Base-by-base conservation (phyloP, 2,113 vertebrate species). In the Perognathus longimembris region DNA sequence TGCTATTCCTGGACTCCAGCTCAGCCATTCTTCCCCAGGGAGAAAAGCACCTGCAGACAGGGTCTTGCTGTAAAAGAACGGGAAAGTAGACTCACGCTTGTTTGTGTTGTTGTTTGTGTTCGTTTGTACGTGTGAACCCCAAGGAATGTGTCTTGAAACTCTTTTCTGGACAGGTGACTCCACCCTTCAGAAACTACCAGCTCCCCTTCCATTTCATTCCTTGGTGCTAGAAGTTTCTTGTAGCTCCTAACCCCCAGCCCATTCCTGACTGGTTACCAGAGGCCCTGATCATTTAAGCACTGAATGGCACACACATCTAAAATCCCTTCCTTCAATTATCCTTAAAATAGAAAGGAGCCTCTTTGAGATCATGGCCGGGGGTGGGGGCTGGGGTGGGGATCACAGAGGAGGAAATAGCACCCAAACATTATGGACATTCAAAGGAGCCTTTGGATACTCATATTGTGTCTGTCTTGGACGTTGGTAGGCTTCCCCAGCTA, bases 101-200 rank as follows among this genome's bases (percentile, higher is more conserved):
- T 76, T 74, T 74, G 79, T n/a, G 12, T 93, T 89, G 38, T 83
- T 71, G 38, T 80, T 71, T 89, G 85, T 61, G 57, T 66, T 6
- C 30, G 38, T 50, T 40, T 67, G 30, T 20, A n/a, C 21, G 59
- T 21, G 17, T 92, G 89, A 64, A 95, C 92, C 75, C 77, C 7
- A 61, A 93, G 87, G 85, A 96, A 94, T 82, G 73, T 82, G 79
- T 96, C 50, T 79, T 42, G 50, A 90, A 95, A 83, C n/a, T 92
- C 92, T 67, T 92, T 96, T 93, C 88, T 95, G 95, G 95, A 75
- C 4, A 97, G 97, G 97, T 96, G 96, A 97, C 96, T 24, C 95
- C 97, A 97, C 89, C 88, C 80, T 0, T 91, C 78, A 15, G 0
- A 71, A 94, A 89, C 84, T 67, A 81, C 77, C 80, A 0, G 38